Evolutionary conservation across 2,113 vertebrate species (phyloP).

Genomic region (Chaenocephalus aceratus): DNA sequence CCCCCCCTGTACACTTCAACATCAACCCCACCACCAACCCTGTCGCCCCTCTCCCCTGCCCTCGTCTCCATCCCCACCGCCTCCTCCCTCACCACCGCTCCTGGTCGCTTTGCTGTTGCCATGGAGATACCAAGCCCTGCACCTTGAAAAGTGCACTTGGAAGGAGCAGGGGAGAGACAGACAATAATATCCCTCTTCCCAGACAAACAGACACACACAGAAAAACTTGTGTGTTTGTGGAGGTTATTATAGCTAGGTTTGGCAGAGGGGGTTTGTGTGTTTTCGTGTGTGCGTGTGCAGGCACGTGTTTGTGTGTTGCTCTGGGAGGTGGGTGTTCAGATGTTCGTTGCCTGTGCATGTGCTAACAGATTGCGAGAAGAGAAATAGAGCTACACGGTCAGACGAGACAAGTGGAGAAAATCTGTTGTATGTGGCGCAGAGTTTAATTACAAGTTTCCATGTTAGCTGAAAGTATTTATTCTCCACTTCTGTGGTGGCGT

Average conservation of each 20-base stretch:
- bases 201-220: conserved; percentile 60
- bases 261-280: conserved; percentile 21
- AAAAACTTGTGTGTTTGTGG: conserved; percentile 61
- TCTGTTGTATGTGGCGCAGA: conserved; percentile 41
- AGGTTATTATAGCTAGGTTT: conserved; percentile 70
- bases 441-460: conserved; percentile 38
- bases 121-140: conserved; percentile 87
- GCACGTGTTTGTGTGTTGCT: conserved; percentile 44
- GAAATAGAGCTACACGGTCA: conserved; percentile 59
- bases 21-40: conserved; percentile 9
- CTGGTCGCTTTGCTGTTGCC: conserved; percentile 80
- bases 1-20: conserved; percentile 25
- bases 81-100: conserved; percentile 52
- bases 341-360: conserved; percentile 65
- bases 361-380: conserved; percentile 75
- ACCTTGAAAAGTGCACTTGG: conserved; percentile 85
- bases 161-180: conserved; percentile 73
- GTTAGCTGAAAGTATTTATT: conserved; percentile 21
- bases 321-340: conserved; percentile 66
- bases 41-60: conserved; percentile 21
- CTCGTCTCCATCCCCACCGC: conserved; percentile 30
- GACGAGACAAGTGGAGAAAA: conserved; percentile 59
- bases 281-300: conserved; percentile 12
- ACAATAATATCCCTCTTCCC: conserved; percentile 78
- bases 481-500: conserved; percentile 26